phyloP scores from a whole-genome alignment of 2,888 invertebrate genomes.

The Drosophila mayaguana region DNA sequence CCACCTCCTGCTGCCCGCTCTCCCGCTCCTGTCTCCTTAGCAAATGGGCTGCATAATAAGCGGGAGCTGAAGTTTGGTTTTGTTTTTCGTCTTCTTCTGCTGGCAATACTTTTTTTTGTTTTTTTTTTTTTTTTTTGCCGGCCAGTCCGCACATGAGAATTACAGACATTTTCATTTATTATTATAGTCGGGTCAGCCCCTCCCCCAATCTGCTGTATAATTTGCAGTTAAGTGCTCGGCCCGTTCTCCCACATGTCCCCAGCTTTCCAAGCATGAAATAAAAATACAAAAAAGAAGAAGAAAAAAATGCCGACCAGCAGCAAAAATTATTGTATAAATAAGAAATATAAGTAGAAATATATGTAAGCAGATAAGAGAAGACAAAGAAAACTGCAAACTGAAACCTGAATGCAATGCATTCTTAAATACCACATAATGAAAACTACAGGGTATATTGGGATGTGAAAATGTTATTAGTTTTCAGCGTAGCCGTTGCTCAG shows the following conservation, averaged over 20 bases:
- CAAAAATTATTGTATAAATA: slow-evolving; percentile 48
- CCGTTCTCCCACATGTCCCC: slow-evolving; percentile 62
- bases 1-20: slow-evolving; percentile 1
- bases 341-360: slow-evolving; percentile 23
- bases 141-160: slow-evolving; percentile 67
- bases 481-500: not conserved
- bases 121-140: slow-evolving; percentile 10
- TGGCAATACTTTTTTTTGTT: slow-evolving; percentile 13
- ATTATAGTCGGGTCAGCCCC: slow-evolving; percentile 58
- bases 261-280: slow-evolving; percentile 47
- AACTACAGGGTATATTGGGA: slow-evolving; percentile 24
- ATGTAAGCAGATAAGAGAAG: slow-evolving; percentile 48
- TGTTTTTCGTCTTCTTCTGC: slow-evolving; percentile 12
- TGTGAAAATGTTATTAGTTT: not conserved
- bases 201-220: slow-evolving; percentile 50
- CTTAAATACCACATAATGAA: slow-evolving; percentile 22
- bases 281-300: too few relatives aligned
- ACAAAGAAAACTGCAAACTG: slow-evolving; percentile 41
- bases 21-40: slow-evolving; percentile 12
- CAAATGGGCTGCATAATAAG: slow-evolving; percentile 77
- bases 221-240: slow-evolving; percentile 62
- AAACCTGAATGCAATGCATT: slow-evolving; percentile 40
- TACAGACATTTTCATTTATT: slow-evolving; percentile 78
- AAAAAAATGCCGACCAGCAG: slow-evolving; percentile 57
- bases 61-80: slow-evolving; percentile 53